phyloP scores from a whole-genome alignment of 2,888 invertebrate genomes.

The Chrysolina americana region DNA sequence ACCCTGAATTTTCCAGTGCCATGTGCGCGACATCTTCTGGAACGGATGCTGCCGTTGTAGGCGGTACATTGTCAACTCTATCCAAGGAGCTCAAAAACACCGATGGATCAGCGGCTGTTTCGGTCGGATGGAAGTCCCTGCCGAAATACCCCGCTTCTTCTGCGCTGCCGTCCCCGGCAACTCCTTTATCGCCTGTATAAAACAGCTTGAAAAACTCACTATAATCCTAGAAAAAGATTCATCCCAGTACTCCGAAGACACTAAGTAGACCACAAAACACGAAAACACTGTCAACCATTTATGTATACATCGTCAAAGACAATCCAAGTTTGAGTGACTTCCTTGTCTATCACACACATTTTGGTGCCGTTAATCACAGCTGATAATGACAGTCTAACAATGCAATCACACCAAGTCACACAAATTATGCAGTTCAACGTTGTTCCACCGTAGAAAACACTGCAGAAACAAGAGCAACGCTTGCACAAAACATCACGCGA shows the following conservation, averaged over 20 bases:
- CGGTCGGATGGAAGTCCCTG: constrained; percentile 60
- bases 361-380: not conserved
- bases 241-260: not conserved
- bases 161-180: constrained; percentile 61
- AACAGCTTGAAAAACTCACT: constrained; percentile 60
- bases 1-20: constrained; percentile 65
- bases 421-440: constrained; percentile 20
- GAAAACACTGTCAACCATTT: constrained; percentile 10
- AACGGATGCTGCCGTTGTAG: constrained; percentile 61
- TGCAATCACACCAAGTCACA: constrained; percentile 4
- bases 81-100: constrained; percentile 61
- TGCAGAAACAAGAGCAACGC: constrained; percentile 29
- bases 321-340: not conserved
- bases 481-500: constrained; percentile 43
- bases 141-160: constrained; percentile 61
- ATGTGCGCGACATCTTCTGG: constrained; percentile 61
- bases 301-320: not conserved
- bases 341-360: not conserved
- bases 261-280: not conserved
- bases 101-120: constrained; percentile 56
- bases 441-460: constrained; percentile 13
- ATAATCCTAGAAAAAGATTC: not conserved
- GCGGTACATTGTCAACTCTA: constrained; percentile 62
- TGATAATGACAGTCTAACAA: constrained; percentile 8
- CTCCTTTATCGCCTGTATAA: constrained; percentile 63